phyloP scores from a whole-genome alignment of 2,888 invertebrate species.

The Morpho helenor region DNA sequence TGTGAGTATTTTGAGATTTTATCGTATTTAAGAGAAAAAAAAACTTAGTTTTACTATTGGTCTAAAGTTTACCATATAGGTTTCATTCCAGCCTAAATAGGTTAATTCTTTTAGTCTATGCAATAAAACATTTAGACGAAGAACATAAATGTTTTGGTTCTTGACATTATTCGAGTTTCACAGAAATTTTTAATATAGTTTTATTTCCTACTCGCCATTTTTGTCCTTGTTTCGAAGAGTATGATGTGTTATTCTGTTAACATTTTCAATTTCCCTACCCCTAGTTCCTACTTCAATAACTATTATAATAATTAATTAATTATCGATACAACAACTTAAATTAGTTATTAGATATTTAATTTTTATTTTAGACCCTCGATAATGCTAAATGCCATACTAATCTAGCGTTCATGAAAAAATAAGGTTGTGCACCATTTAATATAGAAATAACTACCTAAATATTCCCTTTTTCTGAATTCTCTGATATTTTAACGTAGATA shows the following conservation, averaged over 20 bases:
- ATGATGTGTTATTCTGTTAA: constrained; percentile 29
- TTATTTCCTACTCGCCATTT: constrained; percentile 28
- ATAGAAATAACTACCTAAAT: constrained; percentile 70
- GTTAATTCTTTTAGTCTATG: constrained; percentile 58
- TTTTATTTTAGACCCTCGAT: constrained; percentile 59
- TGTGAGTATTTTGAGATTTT: constrained; percentile 80
- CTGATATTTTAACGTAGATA: constrained; percentile 76
- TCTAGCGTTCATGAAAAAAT: constrained; percentile 77
- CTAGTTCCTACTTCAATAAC: constrained; percentile 67
- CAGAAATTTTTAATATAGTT: constrained; percentile 33
- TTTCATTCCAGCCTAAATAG: constrained; percentile 74
- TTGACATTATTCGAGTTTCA: constrained; percentile 43
- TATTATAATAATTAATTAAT: constrained; percentile 43
- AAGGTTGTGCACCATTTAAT: constrained; percentile 79
- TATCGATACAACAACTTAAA: constrained; percentile 49
- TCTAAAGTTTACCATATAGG: constrained; percentile 55
- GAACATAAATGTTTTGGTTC: constrained; percentile 33
- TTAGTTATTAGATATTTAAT: constrained; percentile 55
- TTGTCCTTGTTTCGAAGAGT: constrained; percentile 28
- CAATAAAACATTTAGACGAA: constrained; percentile 50
- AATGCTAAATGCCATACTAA: constrained; percentile 71
- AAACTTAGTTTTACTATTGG: constrained; percentile 61
- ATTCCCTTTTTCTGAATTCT: constrained; percentile 78
- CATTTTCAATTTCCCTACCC: constrained; percentile 44
- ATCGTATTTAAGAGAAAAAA: constrained; percentile 72